Evolutionary conservation across 30 jellyfish, hydroid and myxozoan genomes (phyloP), one percentile per base, ranked within the genome.

Genomic region (Cassiopea andromeda): DNA sequence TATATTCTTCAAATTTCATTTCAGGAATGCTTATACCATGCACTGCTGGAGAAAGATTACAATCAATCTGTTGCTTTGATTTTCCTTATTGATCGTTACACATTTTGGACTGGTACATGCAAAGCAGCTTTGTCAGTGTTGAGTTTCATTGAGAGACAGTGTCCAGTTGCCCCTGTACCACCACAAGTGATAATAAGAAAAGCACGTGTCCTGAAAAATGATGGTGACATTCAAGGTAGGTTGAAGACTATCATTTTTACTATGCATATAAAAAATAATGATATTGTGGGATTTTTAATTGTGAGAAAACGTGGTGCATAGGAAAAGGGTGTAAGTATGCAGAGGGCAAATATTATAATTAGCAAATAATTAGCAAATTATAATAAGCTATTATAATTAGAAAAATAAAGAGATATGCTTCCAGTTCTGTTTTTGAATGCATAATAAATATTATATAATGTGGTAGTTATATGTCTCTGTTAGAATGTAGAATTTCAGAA

Each of bases 221-320:
- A 89, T 19, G 96, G 96, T 7, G 88, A 89, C 68, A 69, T 89
- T 49, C 91, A 80, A 89, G 96, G 96, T 89, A 79, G 61, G 89
- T 60, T n/a, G 12, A 54, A 54, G 0, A 3, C 10, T 54, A 3
- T 77, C 7, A 0, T 14, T 16, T 27, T 74, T 17, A 4, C 83
- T 74, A 6, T 27, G 7, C 6, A 6, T n/a, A 6, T 48, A 7
- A 48, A 74, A 46, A 44, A 4, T 38, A 6, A 10, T 74, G 45
- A 15, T 10, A 10, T 3, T 54, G 12, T 54, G 7, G 64, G 12
- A 54, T 3, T 54, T 10, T 54, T 3, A 3, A 10, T 54, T 6
- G 7, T 6, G 0, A 54, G 7, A 3, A 10, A 10, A 54, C 7
- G 0, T 54, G 7, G 12, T 54, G 7, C 64, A 54, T 54, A 10